A percentile compares a stretch with the other conserved stretches of the same genome.
phyloP scores from a whole-genome alignment of 2,113 vertebrate species.

The Clupea harengus region DNA sequence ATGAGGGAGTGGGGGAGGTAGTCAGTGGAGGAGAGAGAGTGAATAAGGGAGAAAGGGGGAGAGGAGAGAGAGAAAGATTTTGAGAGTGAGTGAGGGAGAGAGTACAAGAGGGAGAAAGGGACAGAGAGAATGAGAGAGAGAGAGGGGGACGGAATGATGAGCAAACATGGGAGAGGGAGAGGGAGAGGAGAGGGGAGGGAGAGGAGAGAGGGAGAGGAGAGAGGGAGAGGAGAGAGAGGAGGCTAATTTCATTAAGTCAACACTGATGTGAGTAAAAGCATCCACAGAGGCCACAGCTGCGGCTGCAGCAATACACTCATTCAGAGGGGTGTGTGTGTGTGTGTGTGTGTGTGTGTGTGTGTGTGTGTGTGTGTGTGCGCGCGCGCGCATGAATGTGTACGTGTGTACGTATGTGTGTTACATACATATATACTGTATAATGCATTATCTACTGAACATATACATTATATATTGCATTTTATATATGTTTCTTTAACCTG shows the following conservation, averaged over 20 bases:
- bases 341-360: not conserved
- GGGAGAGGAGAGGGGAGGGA: not conserved
- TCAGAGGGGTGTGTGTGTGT: constrained; percentile 1
- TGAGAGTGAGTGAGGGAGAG: not conserved
- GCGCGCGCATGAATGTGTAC: constrained; percentile 25
- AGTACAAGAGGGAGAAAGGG: constrained; percentile 32
- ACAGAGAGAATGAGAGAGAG: constrained; percentile 39
- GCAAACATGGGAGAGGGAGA: constrained; percentile 43
- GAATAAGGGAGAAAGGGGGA: not conserved
- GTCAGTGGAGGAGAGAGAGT: not conserved
- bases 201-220: constrained; percentile 32
- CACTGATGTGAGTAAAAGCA: constrained; percentile 49
- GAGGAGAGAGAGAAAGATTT: not conserved
- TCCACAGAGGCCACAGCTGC: constrained; percentile 23
- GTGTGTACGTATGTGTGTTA: constrained; percentile 23
- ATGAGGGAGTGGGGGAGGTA: constrained; percentile 19
- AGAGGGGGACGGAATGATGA: constrained; percentile 42
- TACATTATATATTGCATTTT: not conserved
- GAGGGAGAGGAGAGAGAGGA: not conserved
- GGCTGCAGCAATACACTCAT: constrained; percentile 28
- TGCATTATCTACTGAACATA: constrained; percentile 9
- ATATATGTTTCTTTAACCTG: not conserved
- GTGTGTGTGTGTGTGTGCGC: constrained; percentile 6
- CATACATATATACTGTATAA: too few species aligned
- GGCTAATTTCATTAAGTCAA: constrained; percentile 61